Evolutionary conservation across 2,113 vertebrate species (phyloP).

Genomic region (Zeus faber): DNA sequence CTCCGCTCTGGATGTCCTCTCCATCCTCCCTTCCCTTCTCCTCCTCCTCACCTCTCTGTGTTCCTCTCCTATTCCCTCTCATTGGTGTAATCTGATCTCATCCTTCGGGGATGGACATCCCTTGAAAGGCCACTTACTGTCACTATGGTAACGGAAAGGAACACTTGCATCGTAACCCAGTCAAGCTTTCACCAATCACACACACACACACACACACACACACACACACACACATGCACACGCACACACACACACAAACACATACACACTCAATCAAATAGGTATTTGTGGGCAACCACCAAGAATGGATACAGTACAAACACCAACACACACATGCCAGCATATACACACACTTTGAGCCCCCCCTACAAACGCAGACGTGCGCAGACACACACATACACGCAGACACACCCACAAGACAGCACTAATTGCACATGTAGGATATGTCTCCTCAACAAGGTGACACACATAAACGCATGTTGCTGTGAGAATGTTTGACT

Average conservation of each 20-base stretch:
- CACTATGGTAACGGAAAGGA: conserved; percentile 50
- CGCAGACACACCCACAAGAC: neutral
- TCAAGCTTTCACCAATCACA: conserved; percentile 27
- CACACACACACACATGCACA: conserved; percentile 1
- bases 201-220: conserved; percentile 4
- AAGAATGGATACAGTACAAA: neutral
- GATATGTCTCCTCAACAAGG: conserved; percentile 50
- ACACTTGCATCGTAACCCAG: conserved; percentile 36
- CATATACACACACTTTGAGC: neutral
- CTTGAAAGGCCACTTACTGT: conserved; percentile 52
- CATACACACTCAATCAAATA: neutral
- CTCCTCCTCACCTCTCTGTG: conserved; percentile 19
- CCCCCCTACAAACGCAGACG: conserved; percentile 2
- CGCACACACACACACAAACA: neutral
- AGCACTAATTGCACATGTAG: conserved; percentile 35
- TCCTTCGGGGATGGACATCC: conserved; percentile 52
- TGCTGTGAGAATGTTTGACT: conserved; percentile 43
- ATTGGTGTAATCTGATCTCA: conserved; percentile 55
- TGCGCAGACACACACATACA: too few species aligned
- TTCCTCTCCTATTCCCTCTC: conserved; percentile 32
- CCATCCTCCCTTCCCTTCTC: conserved; percentile 27
- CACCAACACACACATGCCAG: neutral
- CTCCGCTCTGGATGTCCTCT: conserved; percentile 1
- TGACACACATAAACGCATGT: conserved; percentile 58
- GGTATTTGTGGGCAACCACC: too few species aligned